Conservation (phyloP, 2,888 invertebrate species). For the Plemyria rubiginata region DNA sequence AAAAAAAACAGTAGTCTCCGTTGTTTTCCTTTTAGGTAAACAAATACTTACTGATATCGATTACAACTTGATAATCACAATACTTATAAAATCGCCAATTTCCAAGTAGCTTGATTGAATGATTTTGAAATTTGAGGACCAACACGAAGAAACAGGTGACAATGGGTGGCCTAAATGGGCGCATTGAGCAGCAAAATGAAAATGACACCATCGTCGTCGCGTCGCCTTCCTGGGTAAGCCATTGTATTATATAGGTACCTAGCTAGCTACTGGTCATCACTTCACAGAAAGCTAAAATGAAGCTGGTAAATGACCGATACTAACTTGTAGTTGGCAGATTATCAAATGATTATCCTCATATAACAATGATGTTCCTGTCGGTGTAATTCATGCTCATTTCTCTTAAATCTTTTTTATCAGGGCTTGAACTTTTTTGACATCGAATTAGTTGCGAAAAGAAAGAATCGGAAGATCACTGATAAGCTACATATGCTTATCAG, state of each 20-base stretch:
- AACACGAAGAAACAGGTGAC: constrained; percentile 62
- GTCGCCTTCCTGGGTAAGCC: constrained; percentile 52
- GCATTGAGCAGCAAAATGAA: constrained; percentile 51
- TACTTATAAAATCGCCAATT: constrained; percentile 29
- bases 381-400: too few relatives aligned
- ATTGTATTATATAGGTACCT: constrained; percentile 33
- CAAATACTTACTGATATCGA: neutral
- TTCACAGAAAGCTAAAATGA: constrained; percentile 15
- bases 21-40: too few relatives aligned
- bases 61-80: constrained; percentile 12
- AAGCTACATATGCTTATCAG: too few relatives aligned
- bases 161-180: constrained; percentile 65
- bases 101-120: constrained; percentile 43
- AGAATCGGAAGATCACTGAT: too few relatives aligned
- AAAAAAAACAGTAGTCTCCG: too few relatives aligned
- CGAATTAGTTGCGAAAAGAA: too few relatives aligned
- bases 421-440: too few relatives aligned
- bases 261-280: neutral
- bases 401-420: too few relatives aligned
- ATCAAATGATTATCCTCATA: too few relatives aligned
- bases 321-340: too few relatives aligned
- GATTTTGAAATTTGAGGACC: constrained; percentile 60
- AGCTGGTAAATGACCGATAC: neutral
- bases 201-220: constrained; percentile 53
- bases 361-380: too few relatives aligned